Percentiles rank a stretch among this genome's conserved stretches.
Evolutionary conservation across 2,888 invertebrate genomes (phyloP).

Genomic region (Lasioglossum malachurum): DNA sequence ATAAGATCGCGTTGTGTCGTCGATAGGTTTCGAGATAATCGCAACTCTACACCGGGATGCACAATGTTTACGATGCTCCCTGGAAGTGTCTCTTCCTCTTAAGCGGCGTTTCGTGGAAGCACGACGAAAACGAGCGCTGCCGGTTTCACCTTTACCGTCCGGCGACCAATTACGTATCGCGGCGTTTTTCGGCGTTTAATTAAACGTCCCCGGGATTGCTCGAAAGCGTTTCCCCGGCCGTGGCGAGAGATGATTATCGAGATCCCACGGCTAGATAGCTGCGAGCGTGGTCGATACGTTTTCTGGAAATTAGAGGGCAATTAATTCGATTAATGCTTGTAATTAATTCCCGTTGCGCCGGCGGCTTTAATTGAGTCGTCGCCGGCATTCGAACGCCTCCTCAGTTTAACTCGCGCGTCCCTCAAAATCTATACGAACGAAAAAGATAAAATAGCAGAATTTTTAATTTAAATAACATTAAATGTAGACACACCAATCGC

Average conservation of each 20-base stretch:
- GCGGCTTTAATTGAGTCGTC: conserved; percentile 30
- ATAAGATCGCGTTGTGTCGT: not conserved
- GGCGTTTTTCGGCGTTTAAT: conserved; percentile 49
- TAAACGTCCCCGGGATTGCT: conserved; percentile 35
- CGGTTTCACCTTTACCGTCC: conserved; percentile 33
- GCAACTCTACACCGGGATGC: not conserved
- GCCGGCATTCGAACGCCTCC: not conserved
- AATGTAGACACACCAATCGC: too few species aligned
- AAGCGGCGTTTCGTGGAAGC: conserved; percentile 34
- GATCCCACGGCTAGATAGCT: conserved; percentile 30
- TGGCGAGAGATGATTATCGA: conserved; percentile 23
- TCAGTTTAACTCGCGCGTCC: not conserved
- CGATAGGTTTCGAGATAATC: not conserved
- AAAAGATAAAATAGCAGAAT: not conserved
- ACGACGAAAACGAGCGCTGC: conserved; percentile 15
- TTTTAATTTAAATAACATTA: not conserved
- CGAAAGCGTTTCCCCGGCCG: conserved; percentile 19
- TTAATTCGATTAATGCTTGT: conserved; percentile 43
- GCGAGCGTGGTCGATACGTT: conserved; percentile 27
- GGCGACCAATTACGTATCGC: conserved; percentile 41
- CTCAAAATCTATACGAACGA: not conserved
- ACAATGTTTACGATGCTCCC: not conserved
- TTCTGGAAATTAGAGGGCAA: conserved; percentile 44
- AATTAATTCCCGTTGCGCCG: conserved; percentile 20
- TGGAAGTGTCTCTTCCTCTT: not conserved